Conservation (phyloP, 2,113 vertebrate genomes). For the Caretta caretta region DNA sequence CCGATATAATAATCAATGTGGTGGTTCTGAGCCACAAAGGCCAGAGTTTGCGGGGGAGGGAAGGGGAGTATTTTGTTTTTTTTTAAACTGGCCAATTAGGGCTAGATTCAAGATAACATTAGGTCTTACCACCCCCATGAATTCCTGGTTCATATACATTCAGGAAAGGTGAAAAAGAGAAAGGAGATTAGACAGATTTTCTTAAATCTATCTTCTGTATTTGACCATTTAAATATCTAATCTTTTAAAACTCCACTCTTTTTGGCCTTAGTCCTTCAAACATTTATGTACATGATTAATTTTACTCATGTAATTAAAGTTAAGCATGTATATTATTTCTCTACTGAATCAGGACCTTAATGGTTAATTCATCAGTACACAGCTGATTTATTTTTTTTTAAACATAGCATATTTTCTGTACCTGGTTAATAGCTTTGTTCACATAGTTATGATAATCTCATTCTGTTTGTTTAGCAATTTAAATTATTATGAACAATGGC, state of each 20-base stretch:
- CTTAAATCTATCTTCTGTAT: fast-evolving
- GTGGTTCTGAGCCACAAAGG: background rate
- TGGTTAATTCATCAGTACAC: background rate
- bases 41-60: background rate
- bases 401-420: fast-evolving
- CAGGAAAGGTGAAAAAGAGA: background rate
- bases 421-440: background rate
- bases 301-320: background rate
- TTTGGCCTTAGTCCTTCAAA: background rate
- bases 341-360: background rate
- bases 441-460: background rate
- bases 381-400: background rate
- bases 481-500: fast-evolving
- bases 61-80: fast-evolving
- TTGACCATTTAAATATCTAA: fast-evolving
- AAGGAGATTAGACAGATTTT: background rate
- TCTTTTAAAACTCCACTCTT: background rate
- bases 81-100: background rate
- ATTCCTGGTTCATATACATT: background rate
- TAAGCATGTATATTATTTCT: background rate
- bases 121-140: background rate
- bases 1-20: background rate
- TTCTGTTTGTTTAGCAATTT: background rate
- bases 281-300: fast-evolving
- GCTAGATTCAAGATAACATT: background rate